phyloP scores from a whole-genome alignment of 2,888 invertebrate genomes.

The Drosophila stalkeri region DNA sequence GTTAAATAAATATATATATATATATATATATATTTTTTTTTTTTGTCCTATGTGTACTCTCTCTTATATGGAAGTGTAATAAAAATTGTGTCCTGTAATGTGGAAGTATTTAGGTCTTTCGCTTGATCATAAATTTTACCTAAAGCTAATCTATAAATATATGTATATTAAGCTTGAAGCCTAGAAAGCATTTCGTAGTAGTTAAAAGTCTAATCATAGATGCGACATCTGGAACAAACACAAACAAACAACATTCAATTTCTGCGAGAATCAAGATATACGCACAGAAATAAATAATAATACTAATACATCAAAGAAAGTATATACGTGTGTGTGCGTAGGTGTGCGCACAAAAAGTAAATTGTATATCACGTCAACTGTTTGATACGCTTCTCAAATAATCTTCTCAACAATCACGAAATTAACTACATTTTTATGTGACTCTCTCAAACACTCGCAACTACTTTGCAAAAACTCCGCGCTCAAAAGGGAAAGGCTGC shows the following conservation, averaged over 20 bases:
- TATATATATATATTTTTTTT: no score
- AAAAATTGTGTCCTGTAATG: slow-evolving; percentile 63
- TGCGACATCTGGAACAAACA: background rate
- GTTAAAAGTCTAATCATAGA: slow-evolving; percentile 6
- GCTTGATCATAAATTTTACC: slow-evolving; percentile 29
- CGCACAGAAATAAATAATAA: background rate
- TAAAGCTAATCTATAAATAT: slow-evolving; percentile 50
- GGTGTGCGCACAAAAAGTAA: background rate
- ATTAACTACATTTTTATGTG: background rate
- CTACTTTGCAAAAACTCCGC: background rate
- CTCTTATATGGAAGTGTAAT: slow-evolving; percentile 25
- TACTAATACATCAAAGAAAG: background rate
- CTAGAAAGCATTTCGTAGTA: slow-evolving; percentile 59
- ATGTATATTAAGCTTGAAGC: slow-evolving; percentile 66
- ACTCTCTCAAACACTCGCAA: background rate
- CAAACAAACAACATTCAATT: background rate
- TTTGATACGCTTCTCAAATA: background rate
- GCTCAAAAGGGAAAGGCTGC: slow-evolving; percentile 2
- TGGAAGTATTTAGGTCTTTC: slow-evolving; percentile 64
- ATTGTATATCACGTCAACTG: background rate
- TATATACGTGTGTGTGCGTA: background rate
- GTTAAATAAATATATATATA: slow-evolving; percentile 28
- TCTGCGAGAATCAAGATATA: background rate
- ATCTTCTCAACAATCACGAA: background rate
- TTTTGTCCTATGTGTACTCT: slow-evolving; percentile 38